Evolutionary conservation across 2,113 vertebrate species (phyloP), one percentile per base, ranked within the genome.

Genomic region (Mohoua ochrocephala): DNA sequence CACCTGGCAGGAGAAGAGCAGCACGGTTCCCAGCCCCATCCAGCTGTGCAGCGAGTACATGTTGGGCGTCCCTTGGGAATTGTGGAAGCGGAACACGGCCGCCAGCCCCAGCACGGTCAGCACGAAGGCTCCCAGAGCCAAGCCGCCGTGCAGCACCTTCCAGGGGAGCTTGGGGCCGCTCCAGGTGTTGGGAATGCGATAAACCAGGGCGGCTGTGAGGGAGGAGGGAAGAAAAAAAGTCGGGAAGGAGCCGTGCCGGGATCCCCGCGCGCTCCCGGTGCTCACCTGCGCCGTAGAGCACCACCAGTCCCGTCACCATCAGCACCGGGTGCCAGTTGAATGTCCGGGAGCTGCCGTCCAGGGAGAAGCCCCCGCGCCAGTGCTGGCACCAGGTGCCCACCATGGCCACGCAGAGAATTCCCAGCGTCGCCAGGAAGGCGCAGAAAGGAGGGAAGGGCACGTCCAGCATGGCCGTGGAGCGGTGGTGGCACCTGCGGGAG

Each of bases 281-380:
- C 98, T 98, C 96, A 99, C 99, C 99, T 30, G 98, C 97, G 3
- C 99, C 98, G 2, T 99, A 99, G 15, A 99, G 82, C 77, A 99
- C 98, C 96, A 99, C 97, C 97, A 99, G 67, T 7, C 99, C 98
- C 0, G 98, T 84, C 30, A 99, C 98, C 99, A 99, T 99, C 89
- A 99, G 97, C 53, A 99, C 98, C 0, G 99, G 99, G 94, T 99
- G 99, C 98, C 99, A 99, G 98, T 99, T 99, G 97, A 99, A 99
- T 37, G 97, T 98, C 39, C 31, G 84, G 8, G 10, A 0, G 3
- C 97, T 93, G 45, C 98, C 98, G 1, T 99, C 98, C 99, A 98
- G 99, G 61, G 98, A 98, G 8, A 99, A 99, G 28, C 99, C 99
- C 0, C 97, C 98, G 0, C 97, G 98, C 98, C 99, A 99, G 15